Percentiles rank a stretch among this genome's conserved stretches.
These are phyloP conservation scores for Aurelia aurita DNA, from an alignment of 30 jellyfish, hydroid and myxozoan species.

Conservation along the genomic window DNA sequence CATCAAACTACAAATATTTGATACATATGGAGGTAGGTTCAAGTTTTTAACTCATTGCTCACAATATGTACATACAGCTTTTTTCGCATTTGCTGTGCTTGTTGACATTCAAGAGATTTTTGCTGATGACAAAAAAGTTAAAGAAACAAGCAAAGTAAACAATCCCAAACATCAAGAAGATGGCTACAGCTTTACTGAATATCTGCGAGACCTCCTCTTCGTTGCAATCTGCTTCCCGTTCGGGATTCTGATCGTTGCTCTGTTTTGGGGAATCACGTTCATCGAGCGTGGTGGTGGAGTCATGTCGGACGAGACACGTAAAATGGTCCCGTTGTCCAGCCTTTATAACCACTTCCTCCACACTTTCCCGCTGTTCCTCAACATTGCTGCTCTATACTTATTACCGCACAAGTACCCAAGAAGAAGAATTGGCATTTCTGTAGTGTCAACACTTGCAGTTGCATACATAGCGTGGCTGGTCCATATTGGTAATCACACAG, in stretches of 20 bases:
- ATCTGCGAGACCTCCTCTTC: conserved; percentile 25
- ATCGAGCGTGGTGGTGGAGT: conserved; percentile 25
- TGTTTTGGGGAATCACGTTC: conserved; percentile 52
- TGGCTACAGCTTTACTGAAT: not conserved
- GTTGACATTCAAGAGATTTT: not conserved
- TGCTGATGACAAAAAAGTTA: no score
- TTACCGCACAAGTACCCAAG: conserved; percentile 32
- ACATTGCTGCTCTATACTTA: conserved; percentile 11
- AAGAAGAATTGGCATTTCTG: conserved; percentile 20
- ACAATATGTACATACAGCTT: conserved; percentile 20
- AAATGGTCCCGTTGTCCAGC: conserved; percentile 40
- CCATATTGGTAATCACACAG: conserved; percentile 45
- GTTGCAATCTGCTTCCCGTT: conserved; percentile 50
- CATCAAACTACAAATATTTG: not conserved
- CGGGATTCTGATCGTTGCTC: conserved; percentile 38
- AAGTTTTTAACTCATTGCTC: conserved; percentile 52
- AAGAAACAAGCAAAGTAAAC: no score
- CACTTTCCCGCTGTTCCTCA: conserved; percentile 38
- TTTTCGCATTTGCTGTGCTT: conserved; percentile 26
- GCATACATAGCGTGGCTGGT: conserved; percentile 59
- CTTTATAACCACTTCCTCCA: conserved; percentile 48
- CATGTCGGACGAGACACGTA: conserved; percentile 14
- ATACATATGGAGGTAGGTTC: conserved; percentile 51
- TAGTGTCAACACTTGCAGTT: not conserved
- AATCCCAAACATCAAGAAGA: not conserved